Base-by-base conservation (phyloP, 2,113 vertebrate species). In the Tachuris rubrigastra region DNA sequence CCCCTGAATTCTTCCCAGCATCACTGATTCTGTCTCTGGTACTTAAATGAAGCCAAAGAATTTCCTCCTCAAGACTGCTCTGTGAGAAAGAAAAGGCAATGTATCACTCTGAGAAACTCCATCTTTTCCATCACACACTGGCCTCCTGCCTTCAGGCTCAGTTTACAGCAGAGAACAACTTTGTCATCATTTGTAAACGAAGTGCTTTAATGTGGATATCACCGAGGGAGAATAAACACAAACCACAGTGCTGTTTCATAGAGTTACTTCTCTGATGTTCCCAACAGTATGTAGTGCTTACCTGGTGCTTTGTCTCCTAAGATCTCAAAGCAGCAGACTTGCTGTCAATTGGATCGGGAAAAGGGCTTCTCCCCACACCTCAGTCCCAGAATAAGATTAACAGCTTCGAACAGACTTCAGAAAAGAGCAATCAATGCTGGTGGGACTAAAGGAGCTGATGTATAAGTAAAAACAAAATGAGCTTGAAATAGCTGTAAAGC, bases 101-200 rank as follows among this genome's bases (percentile, higher is more conserved):
- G 65, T 66, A 77, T 85, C 0, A 0, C 72, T 90, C 65, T 87
- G 46, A 89, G 83, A 82, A 94, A 67, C n/a, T 68, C 55, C 13
- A 30, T 46, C 58, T 77, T 93, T 85, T 87, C 90, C 41, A 75
- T 91, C 76, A 82, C 66, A 76, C 39, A 9, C 59, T 94, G 80
- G 47, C 55, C 67, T 95, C 79, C 50, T 83, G 69, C 76, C 91
- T 96, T 76, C 75, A 80, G 91, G 84, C 90, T 88, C 77, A 82
- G 83, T 77, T 96, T 88, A 50, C 83, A 87, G 80, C 76, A 92
- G 65, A 90, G 79, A 90, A 87, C 67, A 84, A 87, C 84, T 91
- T 93, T 92, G 87, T 93, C 94, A 87, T 89, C 93, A 58, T 58
- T 92, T 80, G 83, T 69, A 93, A 97, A 85, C 2, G 0, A 90